These are phyloP conservation scores for Chrysodeixis includens DNA, from an alignment of 2,888 invertebrate genomes.

Conservation along the genomic window DNA sequence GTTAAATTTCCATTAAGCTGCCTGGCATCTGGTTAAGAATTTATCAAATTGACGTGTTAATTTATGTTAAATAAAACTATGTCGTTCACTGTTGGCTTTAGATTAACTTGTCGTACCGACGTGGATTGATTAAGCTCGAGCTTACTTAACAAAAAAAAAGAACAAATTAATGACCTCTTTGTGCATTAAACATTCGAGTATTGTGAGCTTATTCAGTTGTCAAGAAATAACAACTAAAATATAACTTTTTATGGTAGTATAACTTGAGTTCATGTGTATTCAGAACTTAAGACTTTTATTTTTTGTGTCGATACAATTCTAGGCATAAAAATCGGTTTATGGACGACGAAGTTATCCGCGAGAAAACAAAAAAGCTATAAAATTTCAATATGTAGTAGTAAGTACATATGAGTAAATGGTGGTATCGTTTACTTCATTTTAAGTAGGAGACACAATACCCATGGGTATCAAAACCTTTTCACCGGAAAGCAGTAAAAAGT, in stretches of 20 bases:
- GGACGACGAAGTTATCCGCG: too few species aligned
- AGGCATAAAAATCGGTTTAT: too few species aligned
- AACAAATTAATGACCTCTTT: constrained; percentile 59
- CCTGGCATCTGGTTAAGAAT: constrained; percentile 40
- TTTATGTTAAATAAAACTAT: constrained; percentile 47
- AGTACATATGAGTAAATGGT: too few species aligned
- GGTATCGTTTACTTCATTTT: too few species aligned
- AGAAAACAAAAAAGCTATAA: too few species aligned
- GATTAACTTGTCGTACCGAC: constrained; percentile 65
- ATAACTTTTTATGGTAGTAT: constrained; percentile 8
- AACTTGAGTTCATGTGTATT: too few species aligned
- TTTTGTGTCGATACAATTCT: too few species aligned
- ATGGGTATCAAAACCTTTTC: too few species aligned
- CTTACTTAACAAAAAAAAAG: constrained; percentile 45
- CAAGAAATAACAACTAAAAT: not conserved
- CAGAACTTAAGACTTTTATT: too few species aligned
- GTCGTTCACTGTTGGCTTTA: constrained; percentile 53
- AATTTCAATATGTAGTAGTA: too few species aligned
- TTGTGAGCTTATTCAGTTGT: constrained; percentile 6
- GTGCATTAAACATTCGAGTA: constrained; percentile 24
- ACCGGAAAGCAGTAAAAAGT: too few species aligned
- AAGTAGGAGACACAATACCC: too few species aligned
- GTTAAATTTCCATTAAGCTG: constrained; percentile 33
- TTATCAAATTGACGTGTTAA: constrained; percentile 57
- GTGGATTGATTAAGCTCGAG: constrained; percentile 64